Percentiles rank a stretch among this genome's conserved stretches.
phyloP scores from a whole-genome alignment of 2,797 vertebrate species.

The Otolemur crassicaudatus region DNA sequence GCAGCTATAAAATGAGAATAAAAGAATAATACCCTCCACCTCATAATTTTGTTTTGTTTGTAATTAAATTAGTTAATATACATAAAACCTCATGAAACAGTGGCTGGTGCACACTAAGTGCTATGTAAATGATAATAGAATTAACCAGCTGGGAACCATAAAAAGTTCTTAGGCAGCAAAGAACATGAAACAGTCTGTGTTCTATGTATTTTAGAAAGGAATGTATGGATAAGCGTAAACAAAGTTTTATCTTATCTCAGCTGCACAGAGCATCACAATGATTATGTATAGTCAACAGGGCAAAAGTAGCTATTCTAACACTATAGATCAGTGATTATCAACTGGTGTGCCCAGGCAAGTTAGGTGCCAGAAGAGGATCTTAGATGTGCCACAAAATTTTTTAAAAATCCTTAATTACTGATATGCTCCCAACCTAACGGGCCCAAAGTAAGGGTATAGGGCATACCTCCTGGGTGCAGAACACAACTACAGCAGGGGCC shows the following conservation, averaged over 20 bases:
- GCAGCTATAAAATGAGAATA: neutral
- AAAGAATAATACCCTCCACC: neutral
- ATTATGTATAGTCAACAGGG: neutral
- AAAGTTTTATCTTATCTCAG: neutral
- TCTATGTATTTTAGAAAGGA: slow-evolving; percentile 24
- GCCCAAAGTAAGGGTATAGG: too few species aligned
- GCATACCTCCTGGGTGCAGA: too few species aligned
- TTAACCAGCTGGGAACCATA: neutral
- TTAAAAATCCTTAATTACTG: too few species aligned
- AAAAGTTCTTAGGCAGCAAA: neutral
- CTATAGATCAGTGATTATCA: too few species aligned
- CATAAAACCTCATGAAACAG: neutral
- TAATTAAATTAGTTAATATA: slow-evolving; percentile 30
- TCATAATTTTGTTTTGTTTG: slow-evolving; percentile 2
- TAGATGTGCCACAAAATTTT: too few species aligned
- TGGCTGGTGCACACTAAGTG: neutral
- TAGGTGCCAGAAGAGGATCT: too few species aligned
- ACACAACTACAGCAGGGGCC: too few species aligned
- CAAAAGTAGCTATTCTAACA: neutral
- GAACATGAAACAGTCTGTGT: neutral
- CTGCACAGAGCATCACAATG: neutral
- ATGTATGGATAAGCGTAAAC: neutral
- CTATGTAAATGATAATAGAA: slow-evolving; percentile 45
- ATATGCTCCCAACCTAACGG: too few species aligned
- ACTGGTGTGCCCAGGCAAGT: too few species aligned